Evolutionary conservation across 2,113 vertebrate genomes (phyloP).

Genomic region (Colossoma macropomum): DNA sequence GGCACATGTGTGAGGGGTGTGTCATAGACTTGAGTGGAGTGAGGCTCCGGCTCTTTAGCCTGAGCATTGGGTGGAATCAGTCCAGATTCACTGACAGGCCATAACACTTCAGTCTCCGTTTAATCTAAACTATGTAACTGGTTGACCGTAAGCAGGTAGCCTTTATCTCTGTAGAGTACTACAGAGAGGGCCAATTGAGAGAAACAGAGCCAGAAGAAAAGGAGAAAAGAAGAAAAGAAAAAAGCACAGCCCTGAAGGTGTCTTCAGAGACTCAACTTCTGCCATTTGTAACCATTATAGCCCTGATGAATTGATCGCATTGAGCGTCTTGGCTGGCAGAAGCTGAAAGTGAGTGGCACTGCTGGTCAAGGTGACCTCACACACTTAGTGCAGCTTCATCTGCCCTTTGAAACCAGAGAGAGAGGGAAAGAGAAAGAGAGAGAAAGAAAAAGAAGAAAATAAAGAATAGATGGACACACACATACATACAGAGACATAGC

Average conservation of each 20-base stretch:
- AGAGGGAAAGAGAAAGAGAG: slow-evolving; percentile 2
- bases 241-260: slow-evolving; percentile 49
- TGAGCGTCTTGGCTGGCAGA: slow-evolving; percentile 54
- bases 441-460: slow-evolving; percentile 19
- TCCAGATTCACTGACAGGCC: neutral
- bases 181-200: neutral
- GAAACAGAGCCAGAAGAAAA: slow-evolving; percentile 25
- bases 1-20: slow-evolving; percentile 38
- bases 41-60: neutral
- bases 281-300: slow-evolving; percentile 65
- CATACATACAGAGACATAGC: neutral
- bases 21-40: slow-evolving; percentile 27
- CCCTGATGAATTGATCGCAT: slow-evolving; percentile 62
- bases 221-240: slow-evolving; percentile 31
- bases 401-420: slow-evolving; percentile 35
- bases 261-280: slow-evolving; percentile 57
- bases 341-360: slow-evolving; percentile 47
- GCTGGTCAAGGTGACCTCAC: slow-evolving; percentile 57
- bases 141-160: slow-evolving; percentile 2
- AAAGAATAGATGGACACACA: neutral
- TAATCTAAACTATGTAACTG: slow-evolving; percentile 13
- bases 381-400: slow-evolving; percentile 14
- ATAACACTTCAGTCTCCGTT: neutral
- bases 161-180: slow-evolving; percentile 6
- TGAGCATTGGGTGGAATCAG: slow-evolving; percentile 23